Percentiles rank a stretch among this genome's conserved stretches.
These are phyloP conservation scores for Azemiops feae DNA, from an alignment of 2,113 vertebrate genomes.

Conservation along the genomic window DNA sequence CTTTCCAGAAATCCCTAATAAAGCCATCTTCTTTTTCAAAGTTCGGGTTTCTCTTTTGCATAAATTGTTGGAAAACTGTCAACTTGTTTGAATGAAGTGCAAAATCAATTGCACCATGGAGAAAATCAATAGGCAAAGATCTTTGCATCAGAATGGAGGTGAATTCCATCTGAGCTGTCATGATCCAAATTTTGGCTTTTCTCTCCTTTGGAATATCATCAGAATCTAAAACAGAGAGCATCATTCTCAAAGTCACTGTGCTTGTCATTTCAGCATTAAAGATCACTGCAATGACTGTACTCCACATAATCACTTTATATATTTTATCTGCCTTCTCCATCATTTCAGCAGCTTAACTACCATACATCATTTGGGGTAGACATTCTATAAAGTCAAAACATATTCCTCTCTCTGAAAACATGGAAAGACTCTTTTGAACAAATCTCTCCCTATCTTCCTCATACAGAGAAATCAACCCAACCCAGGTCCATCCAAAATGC, in stretches of 20 bases:
- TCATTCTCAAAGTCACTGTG: background rate
- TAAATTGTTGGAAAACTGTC: background rate
- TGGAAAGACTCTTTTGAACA: too few relatives aligned
- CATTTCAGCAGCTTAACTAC: background rate
- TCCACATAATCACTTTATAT: background rate
- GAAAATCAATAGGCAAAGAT: background rate
- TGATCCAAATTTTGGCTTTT: background rate
- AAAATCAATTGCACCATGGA: background rate
- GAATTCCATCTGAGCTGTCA: background rate
- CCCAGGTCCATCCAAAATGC: too few relatives aligned
- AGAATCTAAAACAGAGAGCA: background rate
- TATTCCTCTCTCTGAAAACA: too few relatives aligned
- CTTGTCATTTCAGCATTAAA: background rate
- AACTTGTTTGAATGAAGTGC: background rate
- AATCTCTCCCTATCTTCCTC: too few relatives aligned
- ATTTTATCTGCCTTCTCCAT: background rate
- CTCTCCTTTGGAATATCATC: background rate
- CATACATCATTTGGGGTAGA: too few relatives aligned
- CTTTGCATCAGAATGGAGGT: background rate
- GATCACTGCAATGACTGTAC: background rate
- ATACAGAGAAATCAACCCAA: too few relatives aligned
- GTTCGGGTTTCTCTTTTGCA: background rate
- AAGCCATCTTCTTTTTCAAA: background rate
- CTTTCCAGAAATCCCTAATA: background rate
- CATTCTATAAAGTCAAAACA: too few relatives aligned